These are phyloP conservation scores for Lepidurus packardi DNA, from an alignment of 1,140 invertebrate genomes.

Conservation along the genomic window DNA sequence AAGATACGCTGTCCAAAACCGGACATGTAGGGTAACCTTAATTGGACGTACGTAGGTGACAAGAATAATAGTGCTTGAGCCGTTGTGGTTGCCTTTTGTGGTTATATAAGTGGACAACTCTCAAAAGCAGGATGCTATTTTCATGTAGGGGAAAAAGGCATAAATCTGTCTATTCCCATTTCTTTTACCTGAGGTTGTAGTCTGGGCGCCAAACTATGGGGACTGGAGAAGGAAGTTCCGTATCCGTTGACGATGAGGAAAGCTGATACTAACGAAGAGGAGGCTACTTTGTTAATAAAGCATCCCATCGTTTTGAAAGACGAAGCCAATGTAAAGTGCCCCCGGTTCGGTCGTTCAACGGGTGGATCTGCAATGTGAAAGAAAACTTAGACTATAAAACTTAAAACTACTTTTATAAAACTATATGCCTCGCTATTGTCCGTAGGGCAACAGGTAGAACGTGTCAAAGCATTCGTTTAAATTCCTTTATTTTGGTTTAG, in stretches of 20 bases:
- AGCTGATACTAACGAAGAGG: constrained; percentile 38
- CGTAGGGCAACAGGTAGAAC: not conserved
- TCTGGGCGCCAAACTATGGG: constrained; percentile 30
- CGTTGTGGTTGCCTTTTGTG: too few species aligned
- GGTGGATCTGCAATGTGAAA: constrained; percentile 24
- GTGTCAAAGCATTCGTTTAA: not conserved
- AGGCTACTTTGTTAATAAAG: constrained; percentile 41
- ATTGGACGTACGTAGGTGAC: too few species aligned
- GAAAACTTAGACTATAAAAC: not conserved
- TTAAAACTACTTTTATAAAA: not conserved
- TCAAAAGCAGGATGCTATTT: not conserved
- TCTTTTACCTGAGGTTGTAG: constrained; percentile 28
- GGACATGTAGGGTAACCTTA: not conserved
- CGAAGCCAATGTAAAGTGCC: constrained; percentile 32
- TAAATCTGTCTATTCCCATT: not conserved
- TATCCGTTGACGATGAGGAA: constrained; percentile 36
- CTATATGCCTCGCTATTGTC: not conserved
- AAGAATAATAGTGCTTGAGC: too few species aligned
- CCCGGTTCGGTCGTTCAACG: constrained; percentile 22
- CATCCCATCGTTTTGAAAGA: constrained; percentile 36
- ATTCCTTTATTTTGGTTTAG: not conserved
- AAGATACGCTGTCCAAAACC: not conserved
- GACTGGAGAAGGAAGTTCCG: constrained; percentile 36
- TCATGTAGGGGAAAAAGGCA: not conserved
- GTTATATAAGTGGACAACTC: too few species aligned